Conservation (phyloP, 1,140 invertebrate species). For the Ceratina australensis region DNA sequence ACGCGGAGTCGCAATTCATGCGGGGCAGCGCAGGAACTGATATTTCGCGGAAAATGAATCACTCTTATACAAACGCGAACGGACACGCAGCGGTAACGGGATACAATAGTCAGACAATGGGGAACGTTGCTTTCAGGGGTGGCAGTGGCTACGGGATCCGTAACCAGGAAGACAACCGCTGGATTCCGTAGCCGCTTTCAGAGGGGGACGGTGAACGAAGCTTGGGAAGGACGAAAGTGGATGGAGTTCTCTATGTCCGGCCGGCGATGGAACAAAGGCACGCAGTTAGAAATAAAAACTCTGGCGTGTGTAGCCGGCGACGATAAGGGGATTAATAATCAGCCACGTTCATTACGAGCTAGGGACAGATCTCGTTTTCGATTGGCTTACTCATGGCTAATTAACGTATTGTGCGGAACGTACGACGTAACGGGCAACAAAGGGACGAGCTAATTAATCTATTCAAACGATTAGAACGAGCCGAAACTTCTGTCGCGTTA, state of each 20-base stretch:
- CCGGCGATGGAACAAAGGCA: constrained; percentile 54
- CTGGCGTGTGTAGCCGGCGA: constrained; percentile 22
- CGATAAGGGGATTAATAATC: constrained; percentile 54
- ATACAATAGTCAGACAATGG: constrained; percentile 76
- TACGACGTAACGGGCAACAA: neutral
- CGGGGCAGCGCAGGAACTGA: constrained; percentile 73
- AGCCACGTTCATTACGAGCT: constrained; percentile 31
- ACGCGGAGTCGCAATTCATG: constrained; percentile 68
- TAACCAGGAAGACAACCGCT: constrained; percentile 51
- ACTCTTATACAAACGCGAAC: constrained; percentile 71
- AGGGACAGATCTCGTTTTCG: constrained; percentile 12
- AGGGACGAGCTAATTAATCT: no score
- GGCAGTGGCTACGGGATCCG: constrained; percentile 40
- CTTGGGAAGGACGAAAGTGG: constrained; percentile 29
- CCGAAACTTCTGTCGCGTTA: no score
- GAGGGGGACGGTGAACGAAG: constrained; percentile 2
- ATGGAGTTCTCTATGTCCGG: constrained; percentile 32
- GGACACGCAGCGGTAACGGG: constrained; percentile 71
- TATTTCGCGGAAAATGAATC: constrained; percentile 78
- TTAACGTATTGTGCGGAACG: constrained; percentile 35
- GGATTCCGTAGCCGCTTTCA: constrained; percentile 44
- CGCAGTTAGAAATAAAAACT: constrained; percentile 54
- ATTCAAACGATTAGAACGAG: no score
- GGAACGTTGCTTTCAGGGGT: constrained; percentile 60
- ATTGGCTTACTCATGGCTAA: constrained; percentile 43